Base-by-base conservation (phyloP, 1,140 invertebrate genomes). In the Copidosoma floridanum region DNA sequence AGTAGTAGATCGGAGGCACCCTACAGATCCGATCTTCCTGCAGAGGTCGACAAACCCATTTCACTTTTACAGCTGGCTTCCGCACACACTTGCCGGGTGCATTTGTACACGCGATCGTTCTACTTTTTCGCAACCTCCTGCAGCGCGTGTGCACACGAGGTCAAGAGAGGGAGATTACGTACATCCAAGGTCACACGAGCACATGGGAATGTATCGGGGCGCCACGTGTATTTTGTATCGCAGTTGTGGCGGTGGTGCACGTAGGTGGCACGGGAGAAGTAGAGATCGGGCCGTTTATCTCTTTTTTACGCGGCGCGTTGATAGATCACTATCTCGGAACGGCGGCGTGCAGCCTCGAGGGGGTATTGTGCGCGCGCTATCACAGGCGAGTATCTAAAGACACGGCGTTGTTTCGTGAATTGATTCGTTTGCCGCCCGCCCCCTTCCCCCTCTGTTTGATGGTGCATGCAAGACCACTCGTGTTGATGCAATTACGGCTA, bases 251-350 rank as follows among this genome's bases (percentile, higher is more conserved):
- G n/a, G n/a, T n/a, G n/a, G 35, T 37, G 2, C 37, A 24, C 2
- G 24, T n/a, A n/a, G 24, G 2, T 26, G 11, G 27, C 40, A 37
- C 12, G 32, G 48, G 40, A 57, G 55, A 57, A 38, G 47, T 57
- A 48, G 32, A 57, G 53, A 29, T 29, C 23, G 24, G 10, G 35
- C 14, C 44, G 55, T 48, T 48, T 57, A 57, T 48, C 44, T 40
- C 21, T n/a, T 23, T 7, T 57, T 29, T 48, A 57, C 48, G 55
- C 29, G 6, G n/a, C n/a, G n/a, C n/a, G n/a, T n/a, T n/a, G n/a
- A n/a, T n/a, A n/a, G 55, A 37, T 26, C 55, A 23, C 38, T 38
- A 47, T 48, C 55, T 38, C 41, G 29, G n/a, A n/a, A n/a, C n/a
- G n/a, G n/a, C n/a, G n/a, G 6, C 29, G 29, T 12, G 29, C 29